phyloP scores from a whole-genome alignment of 2,797 vertebrate genomes.

The Arrhamphus sclerolepis region DNA sequence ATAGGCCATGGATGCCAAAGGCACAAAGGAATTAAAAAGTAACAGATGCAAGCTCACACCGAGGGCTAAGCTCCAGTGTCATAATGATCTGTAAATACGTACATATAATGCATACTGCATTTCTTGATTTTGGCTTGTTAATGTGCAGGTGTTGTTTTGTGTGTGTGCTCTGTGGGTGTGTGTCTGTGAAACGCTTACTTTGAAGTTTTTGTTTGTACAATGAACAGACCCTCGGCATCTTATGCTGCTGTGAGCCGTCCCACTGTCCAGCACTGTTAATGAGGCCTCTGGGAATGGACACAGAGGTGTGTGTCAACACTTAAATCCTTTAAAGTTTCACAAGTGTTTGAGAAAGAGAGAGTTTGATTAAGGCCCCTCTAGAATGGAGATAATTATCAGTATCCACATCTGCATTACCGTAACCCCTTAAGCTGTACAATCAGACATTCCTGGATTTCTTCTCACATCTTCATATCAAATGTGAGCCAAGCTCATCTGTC shows the following conservation, averaged over 20 bases:
- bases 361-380: conserved; percentile 24
- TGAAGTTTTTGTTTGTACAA: conserved; percentile 71
- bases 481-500: no score
- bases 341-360: conserved; percentile 7
- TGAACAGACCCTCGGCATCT: conserved; percentile 66
- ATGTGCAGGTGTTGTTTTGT: conserved; percentile 6
- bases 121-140: conserved; percentile 17
- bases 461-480: neutral
- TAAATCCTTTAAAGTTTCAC: conserved; percentile 54
- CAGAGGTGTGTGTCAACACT: conserved; percentile 63
- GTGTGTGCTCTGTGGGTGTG: conserved; percentile 9
- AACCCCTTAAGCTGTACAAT: conserved; percentile 16
- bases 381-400: conserved; percentile 33
- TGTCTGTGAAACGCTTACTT: conserved; percentile 48
- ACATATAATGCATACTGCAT: conserved; percentile 12
- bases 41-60: conserved; percentile 28
- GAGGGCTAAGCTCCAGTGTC: conserved; percentile 14
- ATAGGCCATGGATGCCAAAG: conserved; percentile 26
- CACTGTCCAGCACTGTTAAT: conserved; percentile 71
- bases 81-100: conserved; percentile 22
- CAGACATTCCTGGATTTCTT: neutral
- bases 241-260: conserved; percentile 52
- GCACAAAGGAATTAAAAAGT: conserved; percentile 35
- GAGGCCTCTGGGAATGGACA: conserved; percentile 76
- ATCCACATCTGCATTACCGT: conserved; percentile 42